Evolutionary conservation across 2,797 vertebrate genomes (phyloP), one percentile per base, ranked within the genome.

Genomic region (Mormyrus hasselquistii): DNA sequence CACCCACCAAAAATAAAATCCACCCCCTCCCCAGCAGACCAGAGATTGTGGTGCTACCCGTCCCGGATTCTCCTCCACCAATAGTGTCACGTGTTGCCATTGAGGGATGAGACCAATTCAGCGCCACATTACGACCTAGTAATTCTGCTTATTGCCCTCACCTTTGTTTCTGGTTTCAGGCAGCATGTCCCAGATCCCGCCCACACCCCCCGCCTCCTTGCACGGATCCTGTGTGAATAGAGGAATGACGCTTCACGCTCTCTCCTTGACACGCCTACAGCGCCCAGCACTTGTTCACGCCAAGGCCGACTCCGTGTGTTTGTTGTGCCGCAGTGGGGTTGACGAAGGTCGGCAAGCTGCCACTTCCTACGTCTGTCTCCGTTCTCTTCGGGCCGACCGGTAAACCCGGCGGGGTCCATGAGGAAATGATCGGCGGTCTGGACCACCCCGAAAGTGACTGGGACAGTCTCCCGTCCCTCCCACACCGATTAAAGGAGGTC

Each of bases 401-500:
- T 83, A 49, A 49, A 83, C 79, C 38, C 12, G 79, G n/a, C 16
- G 44, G n/a, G 47, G 47, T 47, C 82, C 82, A 84, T 84, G 82
- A 84, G 82, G 82, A 84, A 49, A 84, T 50, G 44, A 52, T 84
- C 3, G 9, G 82, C 1, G 82, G 82, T 50, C 44, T 84, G n/a
- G 73, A 79, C 73, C 73, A 79, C 73, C 59, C n/a, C 84, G 55
- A 29, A 34, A 57, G 14, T 34, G 14, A 29, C 86, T 57, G 52
- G 29, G 7, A 57, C 44, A 12, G n/a, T 87, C 55, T 89, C 59
- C 49, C 2, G 34, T 29, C 62, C 44, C 89, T 83, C 87, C 59
- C 87, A 76, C 55, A 88, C 7, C 53, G 79, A 90, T 88, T 49
- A 90, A 90, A 88, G 16, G 47, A 55, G 59, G 25, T 52, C 50